These are phyloP conservation scores for Drosophila mayri DNA, from an alignment of 1,140 invertebrate species.

Conservation along the genomic window DNA sequence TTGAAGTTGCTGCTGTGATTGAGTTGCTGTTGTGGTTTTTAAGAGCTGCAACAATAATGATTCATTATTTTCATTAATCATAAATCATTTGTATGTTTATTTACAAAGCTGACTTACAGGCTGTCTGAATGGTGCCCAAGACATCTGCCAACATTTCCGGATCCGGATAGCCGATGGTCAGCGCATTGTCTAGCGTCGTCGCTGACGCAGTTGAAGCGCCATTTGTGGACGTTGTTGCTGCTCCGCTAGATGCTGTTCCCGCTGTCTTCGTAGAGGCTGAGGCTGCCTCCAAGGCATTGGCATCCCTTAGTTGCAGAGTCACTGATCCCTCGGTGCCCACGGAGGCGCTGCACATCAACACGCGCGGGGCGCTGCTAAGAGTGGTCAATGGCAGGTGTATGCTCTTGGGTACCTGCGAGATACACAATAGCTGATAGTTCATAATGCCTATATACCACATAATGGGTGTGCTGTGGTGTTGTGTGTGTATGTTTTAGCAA, in stretches of 20 bases:
- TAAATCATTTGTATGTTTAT: not conserved
- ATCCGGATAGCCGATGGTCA: slow-evolving; percentile 87
- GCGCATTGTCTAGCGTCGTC: slow-evolving; percentile 84
- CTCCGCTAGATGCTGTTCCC: slow-evolving; percentile 12
- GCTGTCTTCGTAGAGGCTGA: slow-evolving; percentile 16
- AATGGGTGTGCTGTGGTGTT: slow-evolving; percentile 5
- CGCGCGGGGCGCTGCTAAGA: slow-evolving; percentile 86
- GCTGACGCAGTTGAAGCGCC: slow-evolving; percentile 52
- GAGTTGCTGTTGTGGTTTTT: slow-evolving; percentile 68
- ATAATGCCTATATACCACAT: slow-evolving; percentile 10
- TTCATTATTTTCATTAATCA: not conserved
- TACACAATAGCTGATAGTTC: slow-evolving; percentile 52
- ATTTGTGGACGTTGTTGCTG: slow-evolving; percentile 61
- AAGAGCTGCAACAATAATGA: slow-evolving; percentile 57
- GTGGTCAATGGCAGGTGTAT: slow-evolving; percentile 86
- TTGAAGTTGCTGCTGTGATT: slow-evolving; percentile 49
- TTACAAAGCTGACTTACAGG: slow-evolving; percentile 68
- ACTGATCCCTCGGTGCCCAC: slow-evolving; percentile 86
- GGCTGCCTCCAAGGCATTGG: slow-evolving; percentile 81
- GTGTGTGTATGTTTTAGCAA: not conserved
- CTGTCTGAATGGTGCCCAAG: slow-evolving; percentile 84
- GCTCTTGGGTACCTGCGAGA: slow-evolving; percentile 78
- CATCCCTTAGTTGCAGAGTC: slow-evolving; percentile 86
- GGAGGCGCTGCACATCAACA: slow-evolving; percentile 88
- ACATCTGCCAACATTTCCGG: slow-evolving; percentile 86